phyloP scores from a whole-genome alignment of 2,888 invertebrate species.

The Ischnus inquisitorius region DNA sequence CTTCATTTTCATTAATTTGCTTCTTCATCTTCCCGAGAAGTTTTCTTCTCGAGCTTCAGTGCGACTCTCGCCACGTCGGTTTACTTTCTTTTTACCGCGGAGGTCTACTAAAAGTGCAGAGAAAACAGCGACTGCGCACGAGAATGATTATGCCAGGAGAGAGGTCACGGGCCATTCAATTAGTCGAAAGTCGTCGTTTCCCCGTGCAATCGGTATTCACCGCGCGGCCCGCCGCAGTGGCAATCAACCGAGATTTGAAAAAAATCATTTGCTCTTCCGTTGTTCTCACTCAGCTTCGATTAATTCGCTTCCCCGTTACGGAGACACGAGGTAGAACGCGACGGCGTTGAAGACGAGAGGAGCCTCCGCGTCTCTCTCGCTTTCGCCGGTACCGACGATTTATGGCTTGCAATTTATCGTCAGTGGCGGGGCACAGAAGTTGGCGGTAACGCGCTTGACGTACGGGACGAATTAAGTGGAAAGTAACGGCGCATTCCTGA shows the following conservation, averaged over 20 bases:
- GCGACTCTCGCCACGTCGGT: conserved; percentile 21
- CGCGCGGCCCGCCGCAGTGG: conserved; percentile 6
- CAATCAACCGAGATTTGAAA: conserved; percentile 50
- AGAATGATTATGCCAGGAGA: conserved; percentile 33
- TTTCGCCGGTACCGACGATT: conserved; percentile 67
- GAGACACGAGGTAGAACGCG: conserved; percentile 31
- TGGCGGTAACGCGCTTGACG: conserved; percentile 67
- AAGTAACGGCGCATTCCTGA: conserved; percentile 63
- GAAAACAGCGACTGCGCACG: conserved; percentile 16
- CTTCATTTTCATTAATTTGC: background rate
- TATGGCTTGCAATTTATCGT: conserved; percentile 76
- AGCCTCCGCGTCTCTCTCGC: conserved; percentile 5
- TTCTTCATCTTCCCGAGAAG: background rate
- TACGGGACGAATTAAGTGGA: conserved; percentile 66
- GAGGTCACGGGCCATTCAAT: conserved; percentile 38
- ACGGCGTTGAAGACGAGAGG: conserved; percentile 34
- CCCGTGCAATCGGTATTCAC: conserved; percentile 27
- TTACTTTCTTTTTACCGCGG: conserved; percentile 7
- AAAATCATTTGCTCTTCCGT: conserved; percentile 56
- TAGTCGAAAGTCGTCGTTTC: conserved; percentile 40
- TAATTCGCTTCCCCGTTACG: conserved; percentile 45
- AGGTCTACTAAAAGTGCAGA: conserved; percentile 18
- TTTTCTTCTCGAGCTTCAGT: background rate
- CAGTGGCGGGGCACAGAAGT: conserved; percentile 53
- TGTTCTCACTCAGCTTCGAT: conserved; percentile 55